Evolutionary conservation across 2,113 vertebrate genomes (phyloP), one percentile per base, ranked within the genome.

Genomic region (Atherinomorus stipes): DNA sequence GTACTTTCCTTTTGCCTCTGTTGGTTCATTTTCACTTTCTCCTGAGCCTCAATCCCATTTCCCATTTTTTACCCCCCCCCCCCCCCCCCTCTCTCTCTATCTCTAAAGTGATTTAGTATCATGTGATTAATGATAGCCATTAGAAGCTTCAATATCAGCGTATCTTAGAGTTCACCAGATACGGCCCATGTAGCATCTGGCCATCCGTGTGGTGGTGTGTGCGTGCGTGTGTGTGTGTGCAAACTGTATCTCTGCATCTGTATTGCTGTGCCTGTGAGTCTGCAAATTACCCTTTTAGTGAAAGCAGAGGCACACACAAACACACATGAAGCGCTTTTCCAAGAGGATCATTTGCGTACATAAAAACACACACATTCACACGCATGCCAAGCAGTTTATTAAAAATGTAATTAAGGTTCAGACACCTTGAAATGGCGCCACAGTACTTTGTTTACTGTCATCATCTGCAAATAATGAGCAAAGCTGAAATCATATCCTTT

Each of bases 121-220:
- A 89, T 85, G 84, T 92, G 90, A 93, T 94, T 90, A 92, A 93
- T 90, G 90, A 83, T 49, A 40, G 68, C 90, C 89, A 89, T 93
- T 93, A 93, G 78, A 73, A 64, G 75, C 81, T 85, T 93, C 88
- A 72, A 88, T 91, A 90, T 89, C 85, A 77, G 53, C 75, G 64
- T 76, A 87, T 81, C 79, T 85, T 64, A 74, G 71, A 89, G 89
- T 91, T 92, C 81, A 89, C 76, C 71, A 87, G 77, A 90, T 80
- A 76, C 37, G 67, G 82, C 74, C 78, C 71, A 64, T 76, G 74
- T 69, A 86, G 78, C 89, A 90, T 88, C 84, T 90, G 87, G 74
- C 74, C 77, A 50, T 76, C 71, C 44, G 7, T 80, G 74, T 64
- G 61, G 42, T 11, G 50, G 56, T 57, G 34, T 59, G 28, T 83